Evolutionary conservation across 2,113 vertebrate genomes (phyloP).

Genomic region (Siniperca chuatsi): DNA sequence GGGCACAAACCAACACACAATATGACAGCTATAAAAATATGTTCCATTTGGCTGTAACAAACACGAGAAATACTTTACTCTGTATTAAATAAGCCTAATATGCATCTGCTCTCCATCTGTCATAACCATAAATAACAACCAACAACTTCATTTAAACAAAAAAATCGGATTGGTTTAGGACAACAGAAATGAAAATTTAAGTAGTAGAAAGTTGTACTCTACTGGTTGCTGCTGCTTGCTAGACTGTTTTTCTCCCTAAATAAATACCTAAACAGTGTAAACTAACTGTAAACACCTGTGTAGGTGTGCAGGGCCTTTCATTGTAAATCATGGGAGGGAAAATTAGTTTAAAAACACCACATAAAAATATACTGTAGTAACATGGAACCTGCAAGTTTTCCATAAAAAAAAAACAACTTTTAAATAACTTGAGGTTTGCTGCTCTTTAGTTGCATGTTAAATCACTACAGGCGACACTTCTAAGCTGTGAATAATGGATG

Average conservation of each 20-base stretch:
- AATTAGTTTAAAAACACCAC: not conserved
- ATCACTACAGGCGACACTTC: constrained; percentile 32
- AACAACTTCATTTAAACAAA: not conserved
- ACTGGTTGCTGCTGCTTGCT: not conserved
- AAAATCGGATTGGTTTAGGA: not conserved
- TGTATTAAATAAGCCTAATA: no score
- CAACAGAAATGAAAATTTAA: not conserved
- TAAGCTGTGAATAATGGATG: constrained; percentile 60
- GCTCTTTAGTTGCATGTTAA: constrained; percentile 24
- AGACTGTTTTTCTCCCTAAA: not conserved
- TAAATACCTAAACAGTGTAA: no score
- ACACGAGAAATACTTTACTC: not conserved
- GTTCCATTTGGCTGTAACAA: not conserved
- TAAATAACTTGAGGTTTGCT: not conserved
- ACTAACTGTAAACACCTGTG: not conserved
- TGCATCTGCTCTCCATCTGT: not conserved
- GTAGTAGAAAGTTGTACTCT: not conserved
- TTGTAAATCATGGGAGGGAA: not conserved
- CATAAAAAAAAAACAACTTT: not conserved
- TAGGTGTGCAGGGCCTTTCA: not conserved
- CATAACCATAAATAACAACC: not conserved
- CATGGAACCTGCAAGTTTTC: not conserved
- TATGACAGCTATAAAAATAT: not conserved
- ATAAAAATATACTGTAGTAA: no score
- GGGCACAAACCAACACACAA: not conserved